These are phyloP conservation scores for Plusia festucae DNA, from an alignment of 2,888 invertebrate species.

Conservation along the genomic window DNA sequence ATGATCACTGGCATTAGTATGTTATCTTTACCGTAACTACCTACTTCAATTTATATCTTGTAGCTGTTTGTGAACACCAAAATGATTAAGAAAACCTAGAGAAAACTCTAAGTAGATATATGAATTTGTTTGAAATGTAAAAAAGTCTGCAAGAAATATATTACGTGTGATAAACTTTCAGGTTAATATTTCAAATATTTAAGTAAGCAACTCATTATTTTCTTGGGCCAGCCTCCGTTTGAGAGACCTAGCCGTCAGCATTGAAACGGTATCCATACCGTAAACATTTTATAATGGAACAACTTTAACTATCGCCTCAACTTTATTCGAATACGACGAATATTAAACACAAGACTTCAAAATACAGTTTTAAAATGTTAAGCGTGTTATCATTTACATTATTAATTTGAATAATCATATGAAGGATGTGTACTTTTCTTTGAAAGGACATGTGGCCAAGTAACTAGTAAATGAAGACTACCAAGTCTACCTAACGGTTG, in stretches of 20 bases:
- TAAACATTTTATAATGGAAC: constrained; percentile 62
- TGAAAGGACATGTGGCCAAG: background rate
- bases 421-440: background rate
- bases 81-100: background rate
- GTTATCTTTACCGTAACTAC: background rate
- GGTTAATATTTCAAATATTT: background rate
- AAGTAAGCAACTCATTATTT: constrained; percentile 21
- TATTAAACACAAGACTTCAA: constrained; percentile 31
- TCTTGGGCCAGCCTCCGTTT: constrained; percentile 52
- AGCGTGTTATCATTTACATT: background rate
- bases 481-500: constrained; percentile 40
- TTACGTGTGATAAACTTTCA: background rate
- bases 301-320: constrained; percentile 38
- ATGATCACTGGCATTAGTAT: constrained; percentile 16
- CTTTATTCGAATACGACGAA: constrained; percentile 42
- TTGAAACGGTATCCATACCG: constrained; percentile 77
- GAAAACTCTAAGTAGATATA: background rate
- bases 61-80: background rate
- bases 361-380: constrained; percentile 24
- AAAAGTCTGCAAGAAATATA: background rate
- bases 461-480: background rate
- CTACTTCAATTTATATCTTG: background rate
- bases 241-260: constrained; percentile 60
- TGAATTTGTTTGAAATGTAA: background rate
- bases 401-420: constrained; percentile 1